Evolutionary conservation across 2,888 invertebrate species (phyloP), one percentile per base, ranked within the genome.

Genomic region (Zeuzera pyrina): DNA sequence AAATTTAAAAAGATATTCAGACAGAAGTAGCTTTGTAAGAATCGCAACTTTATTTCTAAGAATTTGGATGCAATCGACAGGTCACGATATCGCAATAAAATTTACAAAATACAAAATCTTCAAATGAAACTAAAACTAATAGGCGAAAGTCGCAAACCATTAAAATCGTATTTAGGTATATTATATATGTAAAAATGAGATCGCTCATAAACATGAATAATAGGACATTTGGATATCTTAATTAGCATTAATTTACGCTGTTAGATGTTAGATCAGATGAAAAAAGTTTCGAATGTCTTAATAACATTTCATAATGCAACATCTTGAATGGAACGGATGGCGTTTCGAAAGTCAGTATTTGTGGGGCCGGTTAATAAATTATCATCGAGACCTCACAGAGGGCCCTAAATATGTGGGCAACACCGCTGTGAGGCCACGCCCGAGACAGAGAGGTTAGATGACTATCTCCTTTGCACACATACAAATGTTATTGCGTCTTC

Each of bases 351-450:
- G 63, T 51, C 51, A 43, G 57, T 52, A 49, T 62, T 57, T 68
- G 79, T 78, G 79, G 69, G 78, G 77, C 65, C 57, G 45, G 52
- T 65, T 68, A 70, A 77, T 78, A 77, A 78, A 76, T 81, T 74
- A 72, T 52, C 44, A 55, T 56, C 54, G 60, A 57, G 79, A 81
- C 81, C 81, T 70, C 81, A 81, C 81, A 78, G 61, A 61, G 74
- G 57, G 52, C 51, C 46, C 62, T 72, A 68, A 70, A 66, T 64
- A 25, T 22, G 66, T 68, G 71, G 77, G 73, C 57, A 49, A 55
- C 57, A 52, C 57, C 65, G 41, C 16, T 21, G 14, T 34, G 14
- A 60, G 47, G 68, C 79, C 48, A 65, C 79, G 79, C 79, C 79
- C 67, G 64, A 48, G 62, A 70, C 34, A 21, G 63, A 54, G 62